Percentiles rank a stretch among this genome's conserved stretches.
Conservation (phyloP, 1,140 invertebrate genomes). For the Bilobella aurantiaca region DNA sequence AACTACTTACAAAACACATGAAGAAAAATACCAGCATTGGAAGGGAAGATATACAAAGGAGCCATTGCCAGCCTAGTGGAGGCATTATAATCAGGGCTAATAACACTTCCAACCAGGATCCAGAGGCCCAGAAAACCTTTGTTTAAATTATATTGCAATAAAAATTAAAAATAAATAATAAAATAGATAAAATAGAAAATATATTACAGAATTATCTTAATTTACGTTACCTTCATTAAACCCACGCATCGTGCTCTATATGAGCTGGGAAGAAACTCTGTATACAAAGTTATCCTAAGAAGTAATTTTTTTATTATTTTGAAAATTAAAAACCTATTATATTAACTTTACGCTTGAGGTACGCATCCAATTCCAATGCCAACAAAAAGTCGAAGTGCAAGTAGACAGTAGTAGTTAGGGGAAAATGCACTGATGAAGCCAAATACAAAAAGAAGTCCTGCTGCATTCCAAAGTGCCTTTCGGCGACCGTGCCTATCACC, state of each 20-base stretch:
- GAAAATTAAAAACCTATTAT: no score
- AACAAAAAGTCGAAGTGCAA: constrained; percentile 78
- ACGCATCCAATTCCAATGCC: constrained; percentile 94
- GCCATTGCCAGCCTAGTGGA: constrained; percentile 79
- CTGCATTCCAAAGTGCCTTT: constrained; percentile 77
- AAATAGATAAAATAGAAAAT: no score
- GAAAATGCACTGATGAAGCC: constrained; percentile 80
- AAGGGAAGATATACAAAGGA: constrained; percentile 74
- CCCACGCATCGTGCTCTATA: constrained; percentile 89
- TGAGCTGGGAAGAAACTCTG: constrained; percentile 86
- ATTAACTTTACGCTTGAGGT: constrained; percentile 90
- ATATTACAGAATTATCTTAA: no score
- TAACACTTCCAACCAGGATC: constrained; percentile 82
- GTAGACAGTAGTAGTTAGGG: constrained; percentile 80
- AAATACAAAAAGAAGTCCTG: constrained; percentile 79
- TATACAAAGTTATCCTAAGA: constrained; percentile 79
- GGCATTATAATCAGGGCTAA: constrained; percentile 85
- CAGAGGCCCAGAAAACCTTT: constrained; percentile 63
- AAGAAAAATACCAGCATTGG: constrained; percentile 67
- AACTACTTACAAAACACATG: constrained; percentile 38
- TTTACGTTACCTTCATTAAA: constrained; percentile 75
- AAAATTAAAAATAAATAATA: no score
- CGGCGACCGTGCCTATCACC: constrained; percentile 89
- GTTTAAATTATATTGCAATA: no score
- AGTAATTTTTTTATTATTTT: no score